phyloP scores from a whole-genome alignment of 2,113 vertebrate species.

The Canis aureus region DNA sequence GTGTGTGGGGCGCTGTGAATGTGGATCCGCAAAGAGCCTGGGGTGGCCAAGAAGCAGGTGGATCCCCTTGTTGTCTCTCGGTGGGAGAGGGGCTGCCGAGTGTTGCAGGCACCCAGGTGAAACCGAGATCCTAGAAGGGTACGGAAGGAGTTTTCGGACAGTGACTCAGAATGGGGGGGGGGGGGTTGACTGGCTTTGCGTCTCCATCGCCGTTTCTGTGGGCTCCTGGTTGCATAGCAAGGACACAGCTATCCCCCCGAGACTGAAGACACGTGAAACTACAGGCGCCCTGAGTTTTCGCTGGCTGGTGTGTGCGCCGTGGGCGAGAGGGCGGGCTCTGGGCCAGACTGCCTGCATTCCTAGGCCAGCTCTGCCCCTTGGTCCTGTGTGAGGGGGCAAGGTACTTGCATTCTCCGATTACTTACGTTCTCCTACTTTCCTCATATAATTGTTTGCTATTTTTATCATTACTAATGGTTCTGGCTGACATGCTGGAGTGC shows the following conservation, averaged over 20 bases:
- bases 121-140: not conserved
- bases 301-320: not conserved
- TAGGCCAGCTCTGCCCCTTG: not conserved
- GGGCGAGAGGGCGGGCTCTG: not conserved
- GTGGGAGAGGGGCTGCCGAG: not conserved
- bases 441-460: not conserved
- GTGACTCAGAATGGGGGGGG: not conserved
- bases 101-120: fast-evolving
- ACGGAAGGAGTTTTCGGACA: not conserved
- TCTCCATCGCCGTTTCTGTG: not conserved
- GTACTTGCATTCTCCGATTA: not conserved
- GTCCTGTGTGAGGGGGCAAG: not conserved
- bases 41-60: not conserved
- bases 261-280: not conserved
- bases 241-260: not conserved
- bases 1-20: not conserved
- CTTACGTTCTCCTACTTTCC: not conserved
- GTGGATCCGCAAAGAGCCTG: not conserved
- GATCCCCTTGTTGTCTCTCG: not conserved
- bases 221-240: not conserved
- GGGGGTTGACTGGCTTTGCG: not conserved
- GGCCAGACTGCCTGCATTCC: not conserved
- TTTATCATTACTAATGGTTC: not conserved
- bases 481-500: not conserved
- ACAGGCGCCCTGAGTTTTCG: not conserved